phyloP scores from a whole-genome alignment of 2,113 vertebrate species.

The Thomomys bottae region DNA sequence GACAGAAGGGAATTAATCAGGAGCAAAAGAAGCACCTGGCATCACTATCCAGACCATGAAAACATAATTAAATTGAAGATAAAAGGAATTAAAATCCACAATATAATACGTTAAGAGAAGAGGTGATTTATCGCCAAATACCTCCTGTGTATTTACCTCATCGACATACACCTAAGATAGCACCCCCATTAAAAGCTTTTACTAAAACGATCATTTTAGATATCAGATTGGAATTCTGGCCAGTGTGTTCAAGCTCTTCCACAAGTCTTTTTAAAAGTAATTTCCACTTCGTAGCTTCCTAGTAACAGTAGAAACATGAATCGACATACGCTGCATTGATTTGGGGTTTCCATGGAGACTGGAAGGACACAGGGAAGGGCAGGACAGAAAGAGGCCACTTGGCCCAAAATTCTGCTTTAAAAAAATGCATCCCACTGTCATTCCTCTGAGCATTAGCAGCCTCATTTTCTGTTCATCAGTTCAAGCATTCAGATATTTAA shows the following conservation, averaged over 20 bases:
- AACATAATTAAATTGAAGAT: constrained; percentile 85
- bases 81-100: constrained; percentile 80
- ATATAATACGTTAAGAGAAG: constrained; percentile 83
- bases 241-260: constrained; percentile 76
- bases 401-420: constrained; percentile 70
- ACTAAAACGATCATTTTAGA: constrained; percentile 83
- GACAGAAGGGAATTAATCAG: constrained; percentile 64
- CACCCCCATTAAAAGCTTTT: constrained; percentile 81
- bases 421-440: constrained; percentile 46
- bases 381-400: constrained; percentile 68
- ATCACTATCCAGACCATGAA: constrained; percentile 68
- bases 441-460: constrained; percentile 70
- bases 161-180: constrained; percentile 57
- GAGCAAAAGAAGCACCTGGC: constrained; percentile 67
- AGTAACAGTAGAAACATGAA: constrained; percentile 77
- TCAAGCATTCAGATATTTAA: constrained; percentile 62
- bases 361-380: constrained; percentile 74
- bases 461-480: constrained; percentile 69
- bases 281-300: constrained; percentile 82
- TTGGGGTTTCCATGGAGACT: constrained; percentile 76
- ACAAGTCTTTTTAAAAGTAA: constrained; percentile 81
- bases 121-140: constrained; percentile 79
- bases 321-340: constrained; percentile 72
- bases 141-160: constrained; percentile 64
- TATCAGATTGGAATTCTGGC: constrained; percentile 82